Evolutionary conservation across 2,888 invertebrate species (phyloP), one percentile per base, ranked within the genome.

Genomic region (Coelopa pilipes): DNA sequence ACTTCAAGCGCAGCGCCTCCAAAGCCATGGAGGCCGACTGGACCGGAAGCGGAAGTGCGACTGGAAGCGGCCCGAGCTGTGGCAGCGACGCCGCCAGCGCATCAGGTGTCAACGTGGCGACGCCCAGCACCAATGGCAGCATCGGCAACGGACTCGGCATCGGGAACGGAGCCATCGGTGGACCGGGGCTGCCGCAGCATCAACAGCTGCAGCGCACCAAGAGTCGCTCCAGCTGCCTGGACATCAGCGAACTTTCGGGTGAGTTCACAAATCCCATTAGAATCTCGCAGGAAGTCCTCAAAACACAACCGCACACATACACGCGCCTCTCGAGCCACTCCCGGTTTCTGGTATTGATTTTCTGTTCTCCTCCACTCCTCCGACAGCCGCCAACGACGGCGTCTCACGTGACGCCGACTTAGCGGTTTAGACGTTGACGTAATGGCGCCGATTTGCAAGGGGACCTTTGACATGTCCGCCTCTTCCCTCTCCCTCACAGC

Each of bases 1-100:
- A 93, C 86, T 93, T 94, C 86, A 93, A 93, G 86, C 91, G 92
- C 79, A 93, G 93, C 89, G 93, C 93, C 80, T 93, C 93, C 73
- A 92, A 92, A 84, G 93, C 93, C 74, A 93, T 93, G 91, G 93
- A 93, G 80, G 82, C 83, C 66, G 86, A 85, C 71, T 85, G 85
- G 85, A 80, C 79, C 60, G 79, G 79, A 65, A 66, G 67, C 68
- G 66, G 70, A 45, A 60, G 55, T 15, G 72, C 73, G 21, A n/a
- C n/a, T n/a, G n/a, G n/a, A n/a, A n/a, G n/a, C n/a, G 34, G 34
- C 2, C 7, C 34, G 34, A 34, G 34, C 7, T 34, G 34, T 34
- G 34, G 34, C 2, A 34, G 34, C 60, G 79, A 78, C 62, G 68
- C 62, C 68, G 66, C 70, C 21, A 60, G 49, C 12, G 73, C 74